Percentiles rank a stretch among this genome's conserved stretches.
These are phyloP conservation scores for Procambarus clarkii DNA, from an alignment of 1,140 invertebrate genomes.

Conservation along the genomic window DNA sequence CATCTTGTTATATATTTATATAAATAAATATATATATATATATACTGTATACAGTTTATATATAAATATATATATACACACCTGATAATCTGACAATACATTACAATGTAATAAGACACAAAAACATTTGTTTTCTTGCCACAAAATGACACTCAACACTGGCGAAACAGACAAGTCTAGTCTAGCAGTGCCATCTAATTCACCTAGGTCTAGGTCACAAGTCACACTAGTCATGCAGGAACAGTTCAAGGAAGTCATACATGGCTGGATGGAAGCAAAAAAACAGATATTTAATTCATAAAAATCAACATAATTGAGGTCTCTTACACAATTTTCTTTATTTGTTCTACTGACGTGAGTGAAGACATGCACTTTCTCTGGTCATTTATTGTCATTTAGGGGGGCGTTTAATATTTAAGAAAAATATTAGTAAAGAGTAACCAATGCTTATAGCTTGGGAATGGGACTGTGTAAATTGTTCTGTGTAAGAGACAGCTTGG, in stretches of 20 bases:
- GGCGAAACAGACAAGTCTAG: slow-evolving; percentile 57
- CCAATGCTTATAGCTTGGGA: slow-evolving; percentile 57
- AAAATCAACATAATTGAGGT: slow-evolving; percentile 60
- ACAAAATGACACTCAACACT: slow-evolving; percentile 56
- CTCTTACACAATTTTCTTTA: slow-evolving; percentile 64
- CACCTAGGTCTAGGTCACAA: slow-evolving; percentile 64
- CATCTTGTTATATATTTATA: slow-evolving; percentile 15
- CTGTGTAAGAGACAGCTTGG: slow-evolving; percentile 72
- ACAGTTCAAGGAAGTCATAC: slow-evolving; percentile 65
- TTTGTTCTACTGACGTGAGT: slow-evolving; percentile 41
- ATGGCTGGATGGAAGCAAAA: slow-evolving; percentile 64
- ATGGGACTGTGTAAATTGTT: slow-evolving; percentile 65
- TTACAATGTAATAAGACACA: slow-evolving; percentile 16
- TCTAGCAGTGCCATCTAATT: slow-evolving; percentile 64
- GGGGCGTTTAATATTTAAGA: slow-evolving; percentile 52
- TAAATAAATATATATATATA: too few species aligned
- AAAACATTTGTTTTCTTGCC: slow-evolving; percentile 17
- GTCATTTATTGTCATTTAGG: slow-evolving; percentile 60
- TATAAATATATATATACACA: too few species aligned
- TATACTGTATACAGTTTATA: too few species aligned
- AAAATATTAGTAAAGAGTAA: slow-evolving; percentile 56
- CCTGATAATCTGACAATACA: slow-evolving; percentile 13
- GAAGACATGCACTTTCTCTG: slow-evolving; percentile 56
- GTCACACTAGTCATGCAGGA: slow-evolving; percentile 64
- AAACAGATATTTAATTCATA: slow-evolving; percentile 33